Evolutionary conservation across 2,797 vertebrate species (phyloP), one percentile per base, ranked within the genome.

Genomic region (Odontamblyopus rebecca): DNA sequence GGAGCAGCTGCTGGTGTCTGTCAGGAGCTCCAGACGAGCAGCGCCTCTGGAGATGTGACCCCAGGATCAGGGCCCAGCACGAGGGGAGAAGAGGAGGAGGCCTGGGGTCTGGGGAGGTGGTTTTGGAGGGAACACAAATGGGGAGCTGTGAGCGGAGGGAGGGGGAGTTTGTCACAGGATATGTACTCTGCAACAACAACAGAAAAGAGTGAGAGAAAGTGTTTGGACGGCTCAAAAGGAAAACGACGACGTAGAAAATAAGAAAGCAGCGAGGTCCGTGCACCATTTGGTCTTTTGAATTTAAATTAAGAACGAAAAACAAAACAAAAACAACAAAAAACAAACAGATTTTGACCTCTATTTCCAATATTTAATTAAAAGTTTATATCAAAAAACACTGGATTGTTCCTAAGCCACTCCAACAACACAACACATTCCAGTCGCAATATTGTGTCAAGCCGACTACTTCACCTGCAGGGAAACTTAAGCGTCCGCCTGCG

Each of bases 1-100:
- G 19, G 53, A 67, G 72, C 88, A 91, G 87, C 88, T 91, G 89
- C 85, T 85, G 73, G 71, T 70, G 82, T 84, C 35, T 68, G 79
- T 89, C 84, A 85, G 57, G 0, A 61, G 66, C 30, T 32, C 16
- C 30, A 59, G n/a, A 62, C 62, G 71, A 12, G 66, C 67, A 6
- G 63, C 80, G 70, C 74, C 71, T 69, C 77, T 83, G 77, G 74
- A 88, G 74, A 4, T 11, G 75, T 71, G 74, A 19, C n/a, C 56
- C 56, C 56, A 5, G 56, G 56, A 59, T 16, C 61, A 72, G 62
- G n/a, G 57, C 41, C 48, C 1, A 16, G 38, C 67, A 41, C 62
- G 68, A 23, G n/a, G 2, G 38, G 29, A 19, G 29, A 18, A 3
- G 61, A 26, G 13, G 15, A 41, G 62, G 35, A 35, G 35, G 35